Conservation (phyloP, 2,888 invertebrate genomes). For the Limulus polyphemus region DNA sequence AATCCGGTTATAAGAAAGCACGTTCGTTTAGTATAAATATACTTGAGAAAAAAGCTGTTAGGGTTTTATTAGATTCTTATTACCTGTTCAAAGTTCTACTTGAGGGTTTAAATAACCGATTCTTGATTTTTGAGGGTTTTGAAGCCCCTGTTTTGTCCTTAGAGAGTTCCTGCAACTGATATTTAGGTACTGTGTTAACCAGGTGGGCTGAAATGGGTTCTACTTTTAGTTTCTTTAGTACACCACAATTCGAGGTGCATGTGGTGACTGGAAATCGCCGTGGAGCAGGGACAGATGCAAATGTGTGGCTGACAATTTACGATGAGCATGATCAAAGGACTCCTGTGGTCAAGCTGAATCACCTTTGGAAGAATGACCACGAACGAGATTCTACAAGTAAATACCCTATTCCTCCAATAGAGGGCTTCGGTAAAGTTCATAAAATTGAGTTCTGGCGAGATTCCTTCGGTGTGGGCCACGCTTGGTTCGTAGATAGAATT, state of each 20-base stretch:
- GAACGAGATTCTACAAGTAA: slow-evolving; percentile 34
- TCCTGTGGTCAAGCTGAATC: slow-evolving; percentile 32
- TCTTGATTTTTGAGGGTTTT: too few relatives aligned
- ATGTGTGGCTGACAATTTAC: slow-evolving; percentile 34
- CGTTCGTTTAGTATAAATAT: too few relatives aligned
- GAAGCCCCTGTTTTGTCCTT: too few relatives aligned
- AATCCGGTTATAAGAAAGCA: too few relatives aligned
- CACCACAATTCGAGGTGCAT: slow-evolving; percentile 28
- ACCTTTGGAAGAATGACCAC: slow-evolving; percentile 31
- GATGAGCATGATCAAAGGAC: slow-evolving; percentile 32
- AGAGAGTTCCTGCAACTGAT: too few relatives aligned
- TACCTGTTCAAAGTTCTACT: too few relatives aligned
- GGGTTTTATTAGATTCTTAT: too few relatives aligned
- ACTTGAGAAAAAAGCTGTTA: too few relatives aligned
- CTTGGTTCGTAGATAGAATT: slow-evolving; percentile 35
- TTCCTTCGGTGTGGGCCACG: slow-evolving; percentile 31
- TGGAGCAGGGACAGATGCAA: slow-evolving; percentile 36
- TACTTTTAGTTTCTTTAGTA: background rate
- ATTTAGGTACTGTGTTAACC: too few relatives aligned
- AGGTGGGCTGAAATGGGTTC: background rate
- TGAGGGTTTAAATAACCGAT: too few relatives aligned
- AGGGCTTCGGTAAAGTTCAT: background rate
- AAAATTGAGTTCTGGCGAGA: slow-evolving; percentile 37
- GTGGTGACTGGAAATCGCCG: slow-evolving; percentile 38
- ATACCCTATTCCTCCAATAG: slow-evolving; percentile 28